These are phyloP conservation scores for Xenus cinereus DNA, from an alignment of 2,113 vertebrate species.

Conservation along the genomic window DNA sequence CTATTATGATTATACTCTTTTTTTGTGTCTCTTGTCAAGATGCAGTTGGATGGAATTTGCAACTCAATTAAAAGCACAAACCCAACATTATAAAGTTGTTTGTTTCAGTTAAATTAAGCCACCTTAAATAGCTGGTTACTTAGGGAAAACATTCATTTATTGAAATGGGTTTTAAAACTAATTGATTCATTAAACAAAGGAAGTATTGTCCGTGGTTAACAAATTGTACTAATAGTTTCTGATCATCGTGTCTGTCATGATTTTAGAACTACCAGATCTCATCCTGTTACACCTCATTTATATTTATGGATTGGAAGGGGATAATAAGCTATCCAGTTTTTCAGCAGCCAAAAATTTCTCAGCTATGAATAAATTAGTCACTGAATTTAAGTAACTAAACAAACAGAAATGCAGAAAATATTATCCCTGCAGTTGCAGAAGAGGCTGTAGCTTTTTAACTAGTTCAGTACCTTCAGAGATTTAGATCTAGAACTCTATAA, in stretches of 20 bases:
- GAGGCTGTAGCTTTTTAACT: neutral
- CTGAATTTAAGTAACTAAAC: slow-evolving; percentile 16
- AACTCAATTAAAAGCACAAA: slow-evolving; percentile 21
- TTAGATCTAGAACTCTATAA: neutral
- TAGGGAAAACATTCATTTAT: slow-evolving; percentile 18
- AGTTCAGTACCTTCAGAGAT: neutral
- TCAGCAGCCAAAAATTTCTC: slow-evolving; percentile 15
- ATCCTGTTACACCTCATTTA: slow-evolving; percentile 44
- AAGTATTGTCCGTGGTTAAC: neutral
- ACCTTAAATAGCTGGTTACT: slow-evolving; percentile 29
- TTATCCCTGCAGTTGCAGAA: neutral
- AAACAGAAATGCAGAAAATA: slow-evolving; percentile 15
- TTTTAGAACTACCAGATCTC: slow-evolving; percentile 34
- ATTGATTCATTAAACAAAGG: slow-evolving; percentile 45
- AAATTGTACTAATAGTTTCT: slow-evolving; percentile 31
- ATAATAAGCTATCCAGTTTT: slow-evolving; percentile 21
- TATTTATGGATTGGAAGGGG: slow-evolving; percentile 36
- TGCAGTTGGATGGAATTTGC: neutral
- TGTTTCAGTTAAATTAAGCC: slow-evolving; percentile 43
- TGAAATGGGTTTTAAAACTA: slow-evolving; percentile 26
- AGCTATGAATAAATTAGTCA: slow-evolving; percentile 37
- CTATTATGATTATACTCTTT: neutral
- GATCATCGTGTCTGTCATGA: slow-evolving; percentile 33
- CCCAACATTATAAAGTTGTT: slow-evolving; percentile 15
- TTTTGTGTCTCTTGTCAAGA: neutral